Percentiles rank a stretch among this genome's conserved stretches.
phyloP scores from a whole-genome alignment of 2,113 vertebrate genomes.

The Romanogobio albipinnatus region DNA sequence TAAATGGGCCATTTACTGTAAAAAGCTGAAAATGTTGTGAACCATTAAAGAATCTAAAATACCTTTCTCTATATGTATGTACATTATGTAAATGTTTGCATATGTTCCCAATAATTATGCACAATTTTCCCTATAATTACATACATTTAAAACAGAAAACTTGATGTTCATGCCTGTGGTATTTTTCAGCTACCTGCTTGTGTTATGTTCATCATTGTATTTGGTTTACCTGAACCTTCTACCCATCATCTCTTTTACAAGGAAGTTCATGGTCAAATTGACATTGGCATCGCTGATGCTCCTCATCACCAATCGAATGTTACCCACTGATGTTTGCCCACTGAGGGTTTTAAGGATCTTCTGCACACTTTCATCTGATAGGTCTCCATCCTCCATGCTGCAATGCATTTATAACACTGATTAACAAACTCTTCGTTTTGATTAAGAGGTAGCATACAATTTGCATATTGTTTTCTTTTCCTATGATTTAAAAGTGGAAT shows the following conservation, averaged over 20 bases:
- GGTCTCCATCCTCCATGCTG: slow-evolving; percentile 24
- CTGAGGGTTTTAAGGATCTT: slow-evolving; percentile 25
- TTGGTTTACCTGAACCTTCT: slow-evolving; percentile 4
- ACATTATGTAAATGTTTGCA: not conserved
- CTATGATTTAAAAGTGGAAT: not conserved
- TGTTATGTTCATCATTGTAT: not conserved
- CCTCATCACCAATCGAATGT: slow-evolving; percentile 23
- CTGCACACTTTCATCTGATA: slow-evolving; percentile 40
- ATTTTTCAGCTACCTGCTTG: not conserved
- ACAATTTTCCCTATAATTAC: not conserved
- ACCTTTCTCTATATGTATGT: no score
- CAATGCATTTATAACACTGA: not conserved
- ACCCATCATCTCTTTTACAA: not conserved
- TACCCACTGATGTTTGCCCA: slow-evolving; percentile 20
- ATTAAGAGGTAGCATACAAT: not conserved
- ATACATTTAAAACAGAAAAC: not conserved
- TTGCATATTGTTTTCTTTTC: not conserved
- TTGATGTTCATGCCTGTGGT: not conserved
- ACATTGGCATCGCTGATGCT: not conserved
- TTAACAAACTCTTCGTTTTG: not conserved
- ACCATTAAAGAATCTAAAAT: no score
- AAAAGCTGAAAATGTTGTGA: not conserved
- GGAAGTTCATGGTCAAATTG: not conserved
- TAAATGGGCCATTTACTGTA: not conserved
- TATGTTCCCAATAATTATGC: not conserved